Conservation (phyloP, 2,888 invertebrate species). For the Agonopterix alstromeriana region DNA sequence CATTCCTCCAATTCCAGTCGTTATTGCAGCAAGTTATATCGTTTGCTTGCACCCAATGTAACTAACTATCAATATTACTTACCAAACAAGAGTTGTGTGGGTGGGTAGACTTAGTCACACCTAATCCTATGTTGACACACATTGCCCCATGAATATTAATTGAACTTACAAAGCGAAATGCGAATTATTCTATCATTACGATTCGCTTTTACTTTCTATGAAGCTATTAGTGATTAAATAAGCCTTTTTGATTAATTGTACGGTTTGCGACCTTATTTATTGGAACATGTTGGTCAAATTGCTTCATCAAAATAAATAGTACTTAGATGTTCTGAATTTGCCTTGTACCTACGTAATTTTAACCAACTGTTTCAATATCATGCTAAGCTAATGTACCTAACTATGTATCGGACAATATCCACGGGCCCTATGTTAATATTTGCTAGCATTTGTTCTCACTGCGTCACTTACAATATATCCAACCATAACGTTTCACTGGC, state of each 20-base stretch:
- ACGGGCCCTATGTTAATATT: no score
- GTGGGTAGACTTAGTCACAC: constrained; percentile 7
- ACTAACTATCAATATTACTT: no score
- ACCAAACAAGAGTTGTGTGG: constrained; percentile 3
- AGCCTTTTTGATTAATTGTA: constrained; percentile 16
- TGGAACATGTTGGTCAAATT: constrained; percentile 11
- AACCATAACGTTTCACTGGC: neutral
- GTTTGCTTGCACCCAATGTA: no score
- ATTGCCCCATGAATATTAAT: constrained; percentile 20
- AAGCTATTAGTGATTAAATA: constrained; percentile 16
- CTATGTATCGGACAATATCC: no score
- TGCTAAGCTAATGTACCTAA: no score
- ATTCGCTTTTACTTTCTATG: constrained; percentile 5
- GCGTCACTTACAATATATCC: no score
- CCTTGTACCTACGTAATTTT: constrained; percentile 3
- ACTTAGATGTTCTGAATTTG: constrained; percentile 5
- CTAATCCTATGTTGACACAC: constrained; percentile 19
- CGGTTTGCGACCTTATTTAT: constrained; percentile 7
- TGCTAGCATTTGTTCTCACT: no score
- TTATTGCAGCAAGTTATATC: neutral
- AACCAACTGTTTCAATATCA: constrained; percentile 1
- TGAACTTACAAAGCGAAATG: constrained; percentile 9
- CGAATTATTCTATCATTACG: constrained; percentile 1
- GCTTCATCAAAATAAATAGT: constrained; percentile 9
- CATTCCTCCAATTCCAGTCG: neutral